A percentile compares a stretch with the other conserved stretches of the same genome.
Conservation (phyloP, 2,797 vertebrate genomes). For the Mycteria americana region DNA sequence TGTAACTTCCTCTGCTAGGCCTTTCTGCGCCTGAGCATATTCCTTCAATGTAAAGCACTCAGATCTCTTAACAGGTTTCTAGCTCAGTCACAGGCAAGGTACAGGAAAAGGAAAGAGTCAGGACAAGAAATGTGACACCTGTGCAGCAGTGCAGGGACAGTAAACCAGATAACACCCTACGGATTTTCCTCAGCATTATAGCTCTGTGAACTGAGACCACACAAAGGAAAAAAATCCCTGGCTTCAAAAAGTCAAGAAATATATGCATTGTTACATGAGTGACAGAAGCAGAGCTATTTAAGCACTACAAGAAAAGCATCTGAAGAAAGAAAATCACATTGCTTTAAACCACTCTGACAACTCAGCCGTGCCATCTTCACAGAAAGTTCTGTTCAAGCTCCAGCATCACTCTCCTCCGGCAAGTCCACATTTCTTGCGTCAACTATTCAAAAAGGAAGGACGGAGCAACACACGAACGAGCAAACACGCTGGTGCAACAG, state of each 20-base stretch:
- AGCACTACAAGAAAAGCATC: neutral
- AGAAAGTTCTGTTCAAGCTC: neutral
- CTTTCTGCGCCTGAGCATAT: neutral
- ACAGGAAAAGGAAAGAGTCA: neutral
- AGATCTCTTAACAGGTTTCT: neutral
- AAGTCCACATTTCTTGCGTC: neutral
- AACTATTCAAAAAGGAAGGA: neutral
- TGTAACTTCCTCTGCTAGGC: neutral
- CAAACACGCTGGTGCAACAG: neutral
- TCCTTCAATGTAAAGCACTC: neutral
- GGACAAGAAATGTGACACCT: neutral
- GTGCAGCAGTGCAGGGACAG: neutral
- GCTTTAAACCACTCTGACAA: neutral
- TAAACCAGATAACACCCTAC: neutral
- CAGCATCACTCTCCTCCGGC: neutral
- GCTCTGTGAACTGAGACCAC: neutral
- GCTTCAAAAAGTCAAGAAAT: neutral
- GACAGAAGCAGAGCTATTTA: neutral
- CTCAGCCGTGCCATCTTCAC: neutral
- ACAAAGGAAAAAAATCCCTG: neutral
- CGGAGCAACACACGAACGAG: rapidly evolving
- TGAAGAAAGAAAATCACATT: neutral
- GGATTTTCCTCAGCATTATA: neutral
- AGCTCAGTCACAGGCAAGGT: neutral
- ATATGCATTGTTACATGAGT: rapidly evolving